These are phyloP conservation scores for Operophtera brumata DNA, from an alignment of 2,888 invertebrate species.

Conservation along the genomic window DNA sequence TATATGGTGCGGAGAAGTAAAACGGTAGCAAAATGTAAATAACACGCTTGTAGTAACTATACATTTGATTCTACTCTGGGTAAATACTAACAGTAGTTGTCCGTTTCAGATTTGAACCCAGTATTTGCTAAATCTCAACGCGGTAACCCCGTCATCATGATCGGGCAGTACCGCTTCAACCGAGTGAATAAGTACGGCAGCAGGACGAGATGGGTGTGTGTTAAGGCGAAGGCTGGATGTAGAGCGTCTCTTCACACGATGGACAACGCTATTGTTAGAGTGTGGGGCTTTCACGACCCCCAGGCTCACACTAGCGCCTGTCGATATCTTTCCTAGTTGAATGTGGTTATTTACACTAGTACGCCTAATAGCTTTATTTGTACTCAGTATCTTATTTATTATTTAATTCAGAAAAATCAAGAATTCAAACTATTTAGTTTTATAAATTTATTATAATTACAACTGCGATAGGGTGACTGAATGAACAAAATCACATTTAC, in stretches of 20 bases:
- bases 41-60: neutral
- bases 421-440: neutral
- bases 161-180: conserved; percentile 74
- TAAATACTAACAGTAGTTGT: conserved; percentile 36
- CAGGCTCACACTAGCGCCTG: conserved; percentile 72
- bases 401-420: neutral
- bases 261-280: conserved; percentile 73
- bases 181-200: conserved; percentile 73
- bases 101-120: conserved; percentile 65
- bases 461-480: neutral
- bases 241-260: conserved; percentile 71
- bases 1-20: neutral
- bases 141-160: conserved; percentile 75
- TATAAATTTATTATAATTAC: neutral
- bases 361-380: neutral
- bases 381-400: neutral
- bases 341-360: neutral
- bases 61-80: neutral
- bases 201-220: conserved; percentile 72
- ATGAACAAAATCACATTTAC: neutral
- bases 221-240: conserved; percentile 74
- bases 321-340: conserved; percentile 50
- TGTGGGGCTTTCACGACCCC: conserved; percentile 74
- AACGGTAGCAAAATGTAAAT: conserved; percentile 3
- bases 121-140: conserved; percentile 73